phyloP scores from a whole-genome alignment of 2,113 vertebrate genomes.

The Halichoerus grypus region DNA sequence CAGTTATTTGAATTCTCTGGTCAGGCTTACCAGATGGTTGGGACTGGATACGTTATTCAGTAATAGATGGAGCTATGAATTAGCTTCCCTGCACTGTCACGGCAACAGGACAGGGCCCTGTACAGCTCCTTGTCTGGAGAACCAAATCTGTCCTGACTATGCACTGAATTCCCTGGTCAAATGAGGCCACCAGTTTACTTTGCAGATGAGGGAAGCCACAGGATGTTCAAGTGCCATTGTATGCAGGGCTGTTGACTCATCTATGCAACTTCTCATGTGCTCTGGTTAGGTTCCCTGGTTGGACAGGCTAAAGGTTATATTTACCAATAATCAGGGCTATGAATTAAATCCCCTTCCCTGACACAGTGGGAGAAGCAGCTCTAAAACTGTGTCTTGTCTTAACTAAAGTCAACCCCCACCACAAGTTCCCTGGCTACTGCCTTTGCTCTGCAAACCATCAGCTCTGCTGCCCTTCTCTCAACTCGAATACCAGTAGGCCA shows the following conservation, averaged over 20 bases:
- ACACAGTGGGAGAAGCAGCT: not conserved
- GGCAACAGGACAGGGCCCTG: not conserved
- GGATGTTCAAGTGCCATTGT: not conserved
- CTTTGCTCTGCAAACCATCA: not conserved
- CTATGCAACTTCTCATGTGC: not conserved
- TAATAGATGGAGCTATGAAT: not conserved
- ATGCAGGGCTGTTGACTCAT: not conserved
- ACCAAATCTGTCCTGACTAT: not conserved
- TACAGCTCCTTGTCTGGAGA: not conserved
- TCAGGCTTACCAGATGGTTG: not conserved
- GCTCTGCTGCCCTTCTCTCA: not conserved
- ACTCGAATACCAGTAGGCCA: not conserved
- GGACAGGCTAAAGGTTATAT: not conserved
- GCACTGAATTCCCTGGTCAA: not conserved
- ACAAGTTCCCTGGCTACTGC: not conserved
- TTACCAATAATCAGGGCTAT: not conserved
- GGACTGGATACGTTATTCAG: not conserved
- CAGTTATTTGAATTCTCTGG: not conserved
- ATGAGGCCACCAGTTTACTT: not conserved
- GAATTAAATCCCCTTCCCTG: not conserved
- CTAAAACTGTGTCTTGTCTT: not conserved
- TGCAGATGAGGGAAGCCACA: not conserved
- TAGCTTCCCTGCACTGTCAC: not conserved
- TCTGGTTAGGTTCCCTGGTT: not conserved
- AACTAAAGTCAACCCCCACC: not conserved